phyloP scores from a whole-genome alignment of 1,140 invertebrate genomes.

The Lasioglossum albipes region DNA sequence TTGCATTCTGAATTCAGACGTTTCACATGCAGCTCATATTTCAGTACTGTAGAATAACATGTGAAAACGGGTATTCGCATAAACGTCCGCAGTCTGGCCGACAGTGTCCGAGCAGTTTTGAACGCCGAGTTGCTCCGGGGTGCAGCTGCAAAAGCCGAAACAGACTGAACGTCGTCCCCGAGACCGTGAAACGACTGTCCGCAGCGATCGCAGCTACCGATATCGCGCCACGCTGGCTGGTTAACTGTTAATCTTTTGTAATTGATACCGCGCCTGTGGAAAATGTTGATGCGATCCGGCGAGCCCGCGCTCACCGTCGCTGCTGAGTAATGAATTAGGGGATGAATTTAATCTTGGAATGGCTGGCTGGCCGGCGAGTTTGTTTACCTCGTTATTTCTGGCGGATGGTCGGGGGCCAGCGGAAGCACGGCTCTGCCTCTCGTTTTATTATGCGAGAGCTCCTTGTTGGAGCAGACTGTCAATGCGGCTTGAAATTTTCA shows the following conservation, averaged over 20 bases:
- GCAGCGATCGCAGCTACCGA: constrained; percentile 43
- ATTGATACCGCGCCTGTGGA: constrained; percentile 16
- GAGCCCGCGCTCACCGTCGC: not conserved
- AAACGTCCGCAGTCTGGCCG: no score
- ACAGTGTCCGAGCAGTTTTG: no score
- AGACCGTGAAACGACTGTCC: not conserved
- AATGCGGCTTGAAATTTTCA: constrained; percentile 1
- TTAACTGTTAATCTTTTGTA: constrained; percentile 40
- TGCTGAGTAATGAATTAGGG: constrained; percentile 41
- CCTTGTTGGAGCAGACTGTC: not conserved
- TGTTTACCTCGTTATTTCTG: constrained; percentile 42
- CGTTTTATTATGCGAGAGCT: not conserved
- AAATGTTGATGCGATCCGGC: constrained; percentile 26
- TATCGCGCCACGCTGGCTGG: constrained; percentile 33
- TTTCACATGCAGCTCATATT: no score
- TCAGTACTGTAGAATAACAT: no score
- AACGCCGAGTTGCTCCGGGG: no score
- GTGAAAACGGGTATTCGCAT: no score
- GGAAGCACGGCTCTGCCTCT: not conserved
- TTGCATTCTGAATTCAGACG: no score
- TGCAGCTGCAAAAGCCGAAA: no score
- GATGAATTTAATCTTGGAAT: constrained; percentile 49
- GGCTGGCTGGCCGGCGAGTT: constrained; percentile 16
- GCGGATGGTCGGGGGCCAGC: not conserved
- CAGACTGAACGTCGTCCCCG: not conserved